Base-by-base conservation (phyloP, 2,797 vertebrate genomes). In the Apogon hyalosoma region DNA sequence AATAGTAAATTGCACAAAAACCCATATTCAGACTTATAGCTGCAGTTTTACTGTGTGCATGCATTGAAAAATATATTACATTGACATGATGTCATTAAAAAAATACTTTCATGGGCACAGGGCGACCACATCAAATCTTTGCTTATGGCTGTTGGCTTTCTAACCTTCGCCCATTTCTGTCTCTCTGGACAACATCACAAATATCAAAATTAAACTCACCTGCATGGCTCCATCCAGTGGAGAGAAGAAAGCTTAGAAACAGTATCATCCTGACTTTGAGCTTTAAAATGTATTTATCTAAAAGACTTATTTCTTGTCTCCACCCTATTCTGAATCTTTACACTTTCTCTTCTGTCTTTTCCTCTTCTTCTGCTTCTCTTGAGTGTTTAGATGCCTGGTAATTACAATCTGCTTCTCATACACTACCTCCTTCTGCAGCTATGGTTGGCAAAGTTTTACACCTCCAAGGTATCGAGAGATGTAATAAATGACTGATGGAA, bases 161-260 rank as follows among this genome's bases (percentile, higher is more conserved):
- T 45, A 62, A 39, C 41, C 49, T 66, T 73, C 9, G 0, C 48
- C 31, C n/a, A 28, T 40, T 31, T 68, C 59, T 68, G 36, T 45
- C 0, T 0, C 10, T 45, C 54, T 53, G 40, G 43, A 51, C 69
- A 82, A 80, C 69, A 65, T 57, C 6, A n/a, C 38, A 76, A 51
- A 71, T 18, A 46, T 0, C 50, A 39, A 49, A 54, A 15, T 73
- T 15, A 54, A 79, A 85, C 88, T 86, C 80, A 91, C 87, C 82
- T 86, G 74, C 16, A 0, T 0, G n/a, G 49, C 54, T 31, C 50
- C 60, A 73, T 82, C 60, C 75, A 50, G 40, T 13, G 33, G 84
- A 16, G 55, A 83, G 46, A 42, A 83, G 42, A 2, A 60, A 19
- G 16, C 16, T 60, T 2, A 74, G 24, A 53, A 79, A 59, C 42